phyloP scores from a whole-genome alignment of 92 coral and sea anemone species.

The Virgularia gustaviana region DNA sequence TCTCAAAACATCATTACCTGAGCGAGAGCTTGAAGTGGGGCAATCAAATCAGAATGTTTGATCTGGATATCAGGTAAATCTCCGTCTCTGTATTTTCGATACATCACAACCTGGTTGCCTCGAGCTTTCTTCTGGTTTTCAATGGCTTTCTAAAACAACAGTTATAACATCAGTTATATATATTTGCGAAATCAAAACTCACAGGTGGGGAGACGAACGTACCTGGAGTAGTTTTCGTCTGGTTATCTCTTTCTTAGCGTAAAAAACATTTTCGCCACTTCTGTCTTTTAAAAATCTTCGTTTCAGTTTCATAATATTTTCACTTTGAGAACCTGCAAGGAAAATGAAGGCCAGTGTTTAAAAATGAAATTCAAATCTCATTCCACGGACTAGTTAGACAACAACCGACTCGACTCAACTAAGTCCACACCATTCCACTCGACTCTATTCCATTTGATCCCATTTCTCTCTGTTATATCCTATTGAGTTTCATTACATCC shows the following conservation, averaged over 20 bases:
- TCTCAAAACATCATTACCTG: constrained; percentile 59
- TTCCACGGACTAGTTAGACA: not conserved
- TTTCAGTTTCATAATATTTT: constrained; percentile 65
- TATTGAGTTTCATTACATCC: not conserved
- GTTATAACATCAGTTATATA: not conserved
- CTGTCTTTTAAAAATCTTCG: constrained; percentile 82
- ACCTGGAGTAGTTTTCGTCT: constrained; percentile 69
- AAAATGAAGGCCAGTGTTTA: not conserved
- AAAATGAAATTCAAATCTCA: not conserved
- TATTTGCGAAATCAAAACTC: not conserved
- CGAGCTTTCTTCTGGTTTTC: constrained; percentile 79
- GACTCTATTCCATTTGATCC: not conserved
- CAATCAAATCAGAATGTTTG: constrained; percentile 83
- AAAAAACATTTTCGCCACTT: constrained; percentile 49
- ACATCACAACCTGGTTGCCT: constrained; percentile 91
- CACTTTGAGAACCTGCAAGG: constrained; percentile 41
- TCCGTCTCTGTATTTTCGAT: constrained; percentile 90
- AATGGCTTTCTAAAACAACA: constrained; percentile 55
- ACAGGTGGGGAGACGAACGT: not conserved
- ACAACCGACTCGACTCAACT: too few relatives aligned
- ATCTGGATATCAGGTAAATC: constrained; percentile 98
- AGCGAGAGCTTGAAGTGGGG: constrained; percentile 95
- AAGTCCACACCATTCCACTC: not conserved
- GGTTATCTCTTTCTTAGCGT: constrained; percentile 63
- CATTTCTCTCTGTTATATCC: not conserved